phyloP scores from a whole-genome alignment of 2,113 vertebrate genomes.

The Saimiri boliviensis region DNA sequence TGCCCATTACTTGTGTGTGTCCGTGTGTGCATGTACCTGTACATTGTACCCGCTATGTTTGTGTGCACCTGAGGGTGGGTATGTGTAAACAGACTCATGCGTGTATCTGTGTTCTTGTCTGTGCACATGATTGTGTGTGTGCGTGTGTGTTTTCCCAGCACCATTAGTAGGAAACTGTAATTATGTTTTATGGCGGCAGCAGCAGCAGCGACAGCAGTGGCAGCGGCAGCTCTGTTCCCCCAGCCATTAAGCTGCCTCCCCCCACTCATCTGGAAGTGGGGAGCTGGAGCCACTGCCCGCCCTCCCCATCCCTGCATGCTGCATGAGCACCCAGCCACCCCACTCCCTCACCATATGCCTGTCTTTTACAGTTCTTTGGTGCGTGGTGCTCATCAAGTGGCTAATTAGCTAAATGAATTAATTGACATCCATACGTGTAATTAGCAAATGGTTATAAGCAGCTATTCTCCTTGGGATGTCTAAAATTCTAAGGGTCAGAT shows the following conservation, averaged over 20 bases:
- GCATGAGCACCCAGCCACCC: conserved; percentile 40
- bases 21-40: too few relatives aligned
- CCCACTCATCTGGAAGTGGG: conserved; percentile 27
- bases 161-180: conserved; percentile 69
- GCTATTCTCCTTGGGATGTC: conserved; percentile 86
- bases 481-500: conserved; percentile 81
- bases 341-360: conserved; percentile 81
- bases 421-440: conserved; percentile 88
- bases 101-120: neutral
- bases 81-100: neutral
- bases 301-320: conserved; percentile 8
- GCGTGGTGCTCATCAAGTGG: conserved; percentile 85
- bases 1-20: neutral
- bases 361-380: conserved; percentile 85
- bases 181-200: conserved; percentile 38
- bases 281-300: neutral
- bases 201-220: neutral
- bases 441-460: conserved; percentile 86
- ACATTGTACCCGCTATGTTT: neutral
- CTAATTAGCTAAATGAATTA: conserved; percentile 91
- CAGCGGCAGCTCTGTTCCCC: neutral
- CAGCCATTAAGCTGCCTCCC: conserved; percentile 40
- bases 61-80: neutral
- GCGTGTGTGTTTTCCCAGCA: conserved; percentile 54
- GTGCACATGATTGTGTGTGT: neutral